Conservation (phyloP, 2,888 invertebrate genomes). For the Chirona hameri region DNA sequence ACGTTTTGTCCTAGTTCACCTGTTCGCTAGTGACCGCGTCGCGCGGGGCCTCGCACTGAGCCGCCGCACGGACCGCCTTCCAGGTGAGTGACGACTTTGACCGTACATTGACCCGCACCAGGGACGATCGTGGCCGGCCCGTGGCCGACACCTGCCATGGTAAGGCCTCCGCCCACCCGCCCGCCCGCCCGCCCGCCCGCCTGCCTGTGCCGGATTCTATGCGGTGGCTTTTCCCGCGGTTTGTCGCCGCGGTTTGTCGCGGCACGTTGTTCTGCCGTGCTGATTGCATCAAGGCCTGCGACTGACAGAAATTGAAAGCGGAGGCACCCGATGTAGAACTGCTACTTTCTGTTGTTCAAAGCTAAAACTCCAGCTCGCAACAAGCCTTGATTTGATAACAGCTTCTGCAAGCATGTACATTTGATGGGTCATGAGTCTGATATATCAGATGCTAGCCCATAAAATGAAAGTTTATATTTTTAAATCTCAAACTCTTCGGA, state of each 20-base stretch:
- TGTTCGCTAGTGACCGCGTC: not conserved
- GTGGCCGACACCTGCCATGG: not conserved
- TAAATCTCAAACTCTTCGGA: no score
- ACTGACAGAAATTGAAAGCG: not conserved
- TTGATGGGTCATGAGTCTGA: no score
- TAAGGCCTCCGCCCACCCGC: not conserved
- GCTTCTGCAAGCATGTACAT: no score
- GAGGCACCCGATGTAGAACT: conserved; percentile 28
- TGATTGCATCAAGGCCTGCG: not conserved
- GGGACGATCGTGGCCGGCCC: not conserved
- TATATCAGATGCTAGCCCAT: no score
- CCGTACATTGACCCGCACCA: not conserved
- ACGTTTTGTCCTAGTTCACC: not conserved
- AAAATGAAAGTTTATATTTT: no score
- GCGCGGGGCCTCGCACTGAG: not conserved
- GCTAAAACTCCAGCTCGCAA: no score
- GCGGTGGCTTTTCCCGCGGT: no score
- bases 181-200: not conserved
- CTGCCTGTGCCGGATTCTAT: no score
- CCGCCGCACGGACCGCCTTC: not conserved
- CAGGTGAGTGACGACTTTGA: conserved; percentile 4
- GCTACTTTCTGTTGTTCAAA: no score
- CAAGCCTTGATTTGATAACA: no score
- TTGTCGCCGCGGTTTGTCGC: not conserved
- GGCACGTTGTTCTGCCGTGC: not conserved